A percentile compares a stretch with the other conserved stretches of the same genome.
These are phyloP conservation scores for Vanessa tameamea DNA, from an alignment of 1,140 invertebrate species.

Conservation along the genomic window DNA sequence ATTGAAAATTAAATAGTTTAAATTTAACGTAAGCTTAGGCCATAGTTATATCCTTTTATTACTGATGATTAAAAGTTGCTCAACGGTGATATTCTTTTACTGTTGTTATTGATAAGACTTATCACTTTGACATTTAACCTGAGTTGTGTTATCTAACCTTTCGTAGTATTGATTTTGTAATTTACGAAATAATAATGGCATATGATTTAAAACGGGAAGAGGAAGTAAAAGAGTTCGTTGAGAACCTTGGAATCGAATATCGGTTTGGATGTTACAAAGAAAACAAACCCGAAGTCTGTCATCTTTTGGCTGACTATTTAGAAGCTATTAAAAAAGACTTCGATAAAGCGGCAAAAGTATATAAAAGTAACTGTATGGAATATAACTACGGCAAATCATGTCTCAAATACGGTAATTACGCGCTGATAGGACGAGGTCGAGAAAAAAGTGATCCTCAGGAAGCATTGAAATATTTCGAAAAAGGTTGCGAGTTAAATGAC, in stretches of 20 bases:
- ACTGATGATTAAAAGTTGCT: slow-evolving; percentile 45
- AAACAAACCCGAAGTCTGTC: slow-evolving; percentile 88
- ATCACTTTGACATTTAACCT: slow-evolving; percentile 63
- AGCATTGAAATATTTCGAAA: slow-evolving; percentile 88
- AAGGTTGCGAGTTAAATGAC: slow-evolving; percentile 87
- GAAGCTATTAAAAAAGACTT: slow-evolving; percentile 91
- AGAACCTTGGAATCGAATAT: slow-evolving; percentile 95
- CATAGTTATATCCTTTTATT: neutral
- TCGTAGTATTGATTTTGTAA: slow-evolving; percentile 40
- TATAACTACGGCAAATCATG: slow-evolving; percentile 91
- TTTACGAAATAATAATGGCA: slow-evolving; percentile 58
- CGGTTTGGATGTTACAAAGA: slow-evolving; percentile 91
- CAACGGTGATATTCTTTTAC: slow-evolving; percentile 49
- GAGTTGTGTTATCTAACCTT: slow-evolving; percentile 62
- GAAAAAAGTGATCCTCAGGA: slow-evolving; percentile 80
- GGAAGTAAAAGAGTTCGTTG: slow-evolving; percentile 92
- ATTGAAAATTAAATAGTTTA: no score
- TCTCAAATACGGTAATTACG: slow-evolving; percentile 90
- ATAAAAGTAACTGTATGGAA: slow-evolving; percentile 92
- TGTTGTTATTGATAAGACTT: slow-evolving; percentile 61
- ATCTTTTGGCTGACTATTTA: slow-evolving; percentile 93
- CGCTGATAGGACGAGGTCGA: slow-evolving; percentile 83
- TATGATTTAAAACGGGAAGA: slow-evolving; percentile 90
- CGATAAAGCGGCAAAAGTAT: slow-evolving; percentile 89
- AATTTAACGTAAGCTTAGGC: neutral